Base-by-base conservation (phyloP, 1,140 invertebrate species). In the Calephelis virginiensis region DNA sequence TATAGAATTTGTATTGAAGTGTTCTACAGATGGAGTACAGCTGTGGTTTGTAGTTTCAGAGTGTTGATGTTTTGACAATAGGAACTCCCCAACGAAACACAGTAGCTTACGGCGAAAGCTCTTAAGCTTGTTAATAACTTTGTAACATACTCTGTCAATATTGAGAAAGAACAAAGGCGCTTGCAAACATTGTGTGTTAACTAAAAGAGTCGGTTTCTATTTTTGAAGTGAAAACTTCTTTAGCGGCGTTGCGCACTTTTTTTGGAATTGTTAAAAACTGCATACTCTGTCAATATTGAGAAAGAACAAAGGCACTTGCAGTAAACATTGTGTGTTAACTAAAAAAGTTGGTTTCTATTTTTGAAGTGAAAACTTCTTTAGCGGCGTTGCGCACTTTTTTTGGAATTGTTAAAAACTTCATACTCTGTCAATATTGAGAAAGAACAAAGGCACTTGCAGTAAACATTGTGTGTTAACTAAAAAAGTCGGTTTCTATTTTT, bases 91-190 rank as follows among this genome's bases (percentile, higher is more conserved):
- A 8, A 53, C 50, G 50, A 53, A 56, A 56, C 50, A 56, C 50
- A 56, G 50, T 56, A 17, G 50, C 50, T 56, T 53, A 53, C 49
- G 14, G 17, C 49, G 13, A 28, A 28, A 28, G 17, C 50, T 28
- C 10, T 56, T 56, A 56, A 56, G 53, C 53, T 56, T 56, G 53
- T 56, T 56, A 56, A 14, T 56, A 56, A 56, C 53, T 56, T 56
- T 56, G 53, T 56, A 56, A 28, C 17, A 10, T 12, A 12, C 53
- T 56, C 53, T 56, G 14, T 56, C 53, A 56, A 56, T 56, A 56
- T 56, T 28, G 53, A 11, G 53, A 28, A 28, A 56, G 53, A 43
- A 43, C 40, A 43, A 43, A 6, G 40, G 40, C 8, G 8, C 40
- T 43, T 43, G 7, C 38, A n/a, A n/a, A n/a, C n/a, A n/a, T n/a